Percentiles rank a stretch among this genome's conserved stretches.
These are phyloP conservation scores for Eupeodes corollae DNA, from an alignment of 1,140 invertebrate species.

Conservation along the genomic window DNA sequence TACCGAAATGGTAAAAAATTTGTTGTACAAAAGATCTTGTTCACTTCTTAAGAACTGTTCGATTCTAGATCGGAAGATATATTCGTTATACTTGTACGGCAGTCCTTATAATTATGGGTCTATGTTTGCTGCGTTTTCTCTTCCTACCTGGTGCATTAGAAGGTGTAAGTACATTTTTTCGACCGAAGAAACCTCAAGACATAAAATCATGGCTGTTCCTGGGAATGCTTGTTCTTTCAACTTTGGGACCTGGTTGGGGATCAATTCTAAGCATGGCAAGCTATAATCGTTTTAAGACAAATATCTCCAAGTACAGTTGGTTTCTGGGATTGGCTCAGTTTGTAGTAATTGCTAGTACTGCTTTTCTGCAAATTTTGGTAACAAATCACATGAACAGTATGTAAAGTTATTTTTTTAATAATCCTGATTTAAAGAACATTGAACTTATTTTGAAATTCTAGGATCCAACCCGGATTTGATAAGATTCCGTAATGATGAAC, in stretches of 20 bases:
- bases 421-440: too few species aligned
- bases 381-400: too few species aligned
- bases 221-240: conserved; percentile 15
- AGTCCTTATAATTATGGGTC: conserved; percentile 7
- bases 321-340: conserved; percentile 27
- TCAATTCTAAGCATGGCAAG: conserved; percentile 81
- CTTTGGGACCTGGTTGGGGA: conserved; percentile 83
- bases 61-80: conserved; percentile 18
- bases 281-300: conserved; percentile 79
- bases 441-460: too few species aligned
- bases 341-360: conserved; percentile 5
- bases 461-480: conserved; percentile 11
- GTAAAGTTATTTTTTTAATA: too few species aligned
- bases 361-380: too few species aligned
- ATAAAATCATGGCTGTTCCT: conserved; percentile 4
- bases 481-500: too few species aligned
- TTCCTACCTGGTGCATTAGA: conserved; percentile 59
- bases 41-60: background rate
- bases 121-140: conserved; percentile 18
- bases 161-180: conserved; percentile 67
- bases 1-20: too few species aligned
- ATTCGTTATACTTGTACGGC: conserved; percentile 13
- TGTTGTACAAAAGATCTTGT: too few species aligned
- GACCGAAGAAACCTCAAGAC: conserved; percentile 39
- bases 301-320: conserved; percentile 38